phyloP scores from a whole-genome alignment of 2,113 vertebrate species.

The Zosterops japonicus region DNA sequence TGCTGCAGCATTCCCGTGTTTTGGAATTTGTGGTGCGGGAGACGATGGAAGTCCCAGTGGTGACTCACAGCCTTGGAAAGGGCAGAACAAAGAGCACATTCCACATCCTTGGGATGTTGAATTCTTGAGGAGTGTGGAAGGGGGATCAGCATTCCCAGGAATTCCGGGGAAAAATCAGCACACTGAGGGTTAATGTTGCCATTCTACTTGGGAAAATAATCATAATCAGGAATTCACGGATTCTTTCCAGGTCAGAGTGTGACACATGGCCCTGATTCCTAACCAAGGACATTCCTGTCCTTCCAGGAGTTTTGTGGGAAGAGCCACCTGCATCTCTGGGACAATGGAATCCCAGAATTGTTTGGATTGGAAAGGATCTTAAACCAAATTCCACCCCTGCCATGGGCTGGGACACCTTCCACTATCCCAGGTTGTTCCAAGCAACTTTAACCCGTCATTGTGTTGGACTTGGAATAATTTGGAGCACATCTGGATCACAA shows the following conservation, averaged over 20 bases:
- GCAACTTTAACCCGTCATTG: neutral
- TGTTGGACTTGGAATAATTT: fast-evolving
- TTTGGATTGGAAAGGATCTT: neutral
- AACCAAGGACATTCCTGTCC: neutral
- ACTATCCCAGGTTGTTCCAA: neutral
- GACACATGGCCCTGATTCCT: fast-evolving
- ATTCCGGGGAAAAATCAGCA: too few species aligned
- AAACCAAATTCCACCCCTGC: neutral
- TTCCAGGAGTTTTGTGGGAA: neutral
- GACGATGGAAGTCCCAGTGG: too few species aligned
- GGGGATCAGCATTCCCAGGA: too few species aligned
- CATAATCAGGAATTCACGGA: neutral
- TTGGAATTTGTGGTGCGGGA: too few species aligned
- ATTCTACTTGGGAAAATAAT: too few species aligned
- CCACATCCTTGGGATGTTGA: too few species aligned
- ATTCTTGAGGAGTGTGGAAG: too few species aligned
- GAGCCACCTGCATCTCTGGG: neutral
- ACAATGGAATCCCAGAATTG: fast-evolving
- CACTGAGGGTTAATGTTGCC: too few species aligned
- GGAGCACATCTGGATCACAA: neutral
- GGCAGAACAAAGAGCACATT: too few species aligned
- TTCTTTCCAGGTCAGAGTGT: neutral
- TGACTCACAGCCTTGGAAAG: too few species aligned
- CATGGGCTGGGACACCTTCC: neutral
- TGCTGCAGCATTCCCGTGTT: neutral